These are phyloP conservation scores for Uromys caudimaculatus DNA, from an alignment of 2,797 vertebrate genomes.

Conservation along the genomic window DNA sequence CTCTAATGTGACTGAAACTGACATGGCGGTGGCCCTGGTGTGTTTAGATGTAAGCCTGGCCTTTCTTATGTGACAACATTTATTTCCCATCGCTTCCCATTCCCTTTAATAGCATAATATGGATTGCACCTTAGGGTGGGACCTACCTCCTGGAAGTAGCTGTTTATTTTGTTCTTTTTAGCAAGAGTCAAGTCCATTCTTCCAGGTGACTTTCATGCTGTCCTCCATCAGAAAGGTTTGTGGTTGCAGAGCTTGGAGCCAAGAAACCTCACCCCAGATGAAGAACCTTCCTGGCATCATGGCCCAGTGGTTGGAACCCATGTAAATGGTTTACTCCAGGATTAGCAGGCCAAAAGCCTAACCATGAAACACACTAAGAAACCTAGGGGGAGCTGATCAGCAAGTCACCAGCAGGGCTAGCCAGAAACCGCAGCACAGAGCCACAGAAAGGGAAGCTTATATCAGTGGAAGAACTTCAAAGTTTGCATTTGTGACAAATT, in stretches of 20 bases:
- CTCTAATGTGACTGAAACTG: neutral
- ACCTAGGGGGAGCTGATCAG: neutral
- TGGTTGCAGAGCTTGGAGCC: neutral
- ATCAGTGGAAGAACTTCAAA: neutral
- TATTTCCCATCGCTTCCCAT: neutral
- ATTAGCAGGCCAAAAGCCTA: neutral
- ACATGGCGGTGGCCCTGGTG: neutral
- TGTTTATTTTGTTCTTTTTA: neutral
- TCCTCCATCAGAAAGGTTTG: neutral
- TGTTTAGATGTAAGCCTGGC: neutral
- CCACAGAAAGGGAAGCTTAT: neutral
- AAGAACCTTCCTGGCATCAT: neutral
- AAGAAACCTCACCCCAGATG: neutral
- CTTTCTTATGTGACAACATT: constrained; percentile 37
- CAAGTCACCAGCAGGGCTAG: neutral
- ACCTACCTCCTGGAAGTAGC: neutral
- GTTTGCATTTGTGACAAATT: neutral
- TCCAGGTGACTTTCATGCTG: neutral
- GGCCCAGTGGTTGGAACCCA: neutral
- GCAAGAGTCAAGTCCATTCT: neutral
- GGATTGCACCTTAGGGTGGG: neutral
- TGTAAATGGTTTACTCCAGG: neutral
- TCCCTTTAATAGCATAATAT: neutral
- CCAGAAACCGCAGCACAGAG: neutral
- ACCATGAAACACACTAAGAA: neutral